Conservation (phyloP, 2,113 vertebrate genomes). For the Oceanites oceanicus region DNA sequence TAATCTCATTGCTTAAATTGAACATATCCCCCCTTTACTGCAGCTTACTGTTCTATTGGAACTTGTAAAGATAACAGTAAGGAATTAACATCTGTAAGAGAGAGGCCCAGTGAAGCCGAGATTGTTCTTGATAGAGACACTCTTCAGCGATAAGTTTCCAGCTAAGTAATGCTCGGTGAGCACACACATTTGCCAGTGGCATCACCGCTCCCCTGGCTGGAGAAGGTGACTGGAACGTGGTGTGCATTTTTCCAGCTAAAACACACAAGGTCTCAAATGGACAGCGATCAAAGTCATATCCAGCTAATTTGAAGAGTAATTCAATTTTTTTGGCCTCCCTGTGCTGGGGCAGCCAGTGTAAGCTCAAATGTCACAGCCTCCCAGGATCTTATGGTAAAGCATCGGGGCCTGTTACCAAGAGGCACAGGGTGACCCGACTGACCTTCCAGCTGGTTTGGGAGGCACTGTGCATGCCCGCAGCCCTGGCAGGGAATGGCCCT, state of each 20-base stretch:
- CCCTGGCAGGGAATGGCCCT: accelerated
- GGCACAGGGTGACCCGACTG: not conserved
- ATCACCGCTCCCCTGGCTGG: not conserved
- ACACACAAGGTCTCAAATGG: not conserved
- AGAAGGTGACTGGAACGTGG: not conserved
- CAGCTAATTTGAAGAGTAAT: constrained; percentile 37
- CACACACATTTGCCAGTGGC: not conserved
- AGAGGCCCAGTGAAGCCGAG: not conserved
- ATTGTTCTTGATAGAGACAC: not conserved
- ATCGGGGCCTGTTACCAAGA: not conserved
- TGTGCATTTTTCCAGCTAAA: not conserved
- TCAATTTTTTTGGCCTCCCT: constrained; percentile 51
- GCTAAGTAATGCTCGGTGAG: not conserved
- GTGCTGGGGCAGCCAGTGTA: not conserved
- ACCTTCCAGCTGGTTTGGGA: not conserved
- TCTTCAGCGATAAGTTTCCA: not conserved
- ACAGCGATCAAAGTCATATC: not conserved
- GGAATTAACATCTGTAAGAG: constrained; percentile 19
- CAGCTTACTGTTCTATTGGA: constrained; percentile 16
- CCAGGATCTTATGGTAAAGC: not conserved
- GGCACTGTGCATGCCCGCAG: not conserved
- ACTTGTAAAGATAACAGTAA: not conserved
- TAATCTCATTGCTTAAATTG: constrained; percentile 50
- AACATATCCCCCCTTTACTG: constrained; percentile 47
- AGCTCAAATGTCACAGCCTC: constrained; percentile 19